These are phyloP conservation scores for Fopius arisanus DNA, from an alignment of 1,140 invertebrate species.

Conservation along the genomic window DNA sequence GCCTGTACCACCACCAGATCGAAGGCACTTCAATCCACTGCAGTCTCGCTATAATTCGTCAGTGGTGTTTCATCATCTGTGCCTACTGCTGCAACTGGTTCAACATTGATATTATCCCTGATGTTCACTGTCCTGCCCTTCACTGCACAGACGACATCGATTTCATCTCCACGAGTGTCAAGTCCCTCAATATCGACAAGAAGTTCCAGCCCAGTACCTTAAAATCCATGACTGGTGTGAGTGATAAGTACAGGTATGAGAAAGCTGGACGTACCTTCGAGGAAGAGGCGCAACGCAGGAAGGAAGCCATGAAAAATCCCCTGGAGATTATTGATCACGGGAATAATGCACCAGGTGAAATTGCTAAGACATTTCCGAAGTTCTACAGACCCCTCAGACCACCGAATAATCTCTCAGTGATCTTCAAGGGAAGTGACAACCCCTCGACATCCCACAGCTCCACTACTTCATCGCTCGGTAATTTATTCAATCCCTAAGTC, in stretches of 20 bases:
- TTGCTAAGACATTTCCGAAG: background rate
- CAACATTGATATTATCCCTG: background rate
- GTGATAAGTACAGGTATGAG: background rate
- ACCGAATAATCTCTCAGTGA: background rate
- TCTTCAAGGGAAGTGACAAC: background rate
- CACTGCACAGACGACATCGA: background rate
- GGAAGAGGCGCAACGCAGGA: background rate
- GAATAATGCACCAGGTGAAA: background rate
- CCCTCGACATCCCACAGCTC: background rate
- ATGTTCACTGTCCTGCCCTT: background rate
- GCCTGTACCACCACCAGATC: constrained; percentile 37
- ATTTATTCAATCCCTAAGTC: too few relatives aligned
- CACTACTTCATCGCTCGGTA: too few relatives aligned
- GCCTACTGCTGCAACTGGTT: background rate
- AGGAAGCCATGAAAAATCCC: background rate
- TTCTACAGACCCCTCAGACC: background rate
- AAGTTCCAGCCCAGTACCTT: background rate
- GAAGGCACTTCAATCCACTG: background rate
- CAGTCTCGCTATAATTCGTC: background rate
- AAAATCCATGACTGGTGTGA: background rate
- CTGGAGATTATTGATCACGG: constrained; percentile 11
- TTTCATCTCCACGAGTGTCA: too few relatives aligned
- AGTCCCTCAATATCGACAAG: background rate
- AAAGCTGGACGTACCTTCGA: background rate
- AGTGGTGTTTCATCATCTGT: background rate